Evolutionary conservation across 2,113 vertebrate species (phyloP).

Genomic region (Mormyrus iriodes): DNA sequence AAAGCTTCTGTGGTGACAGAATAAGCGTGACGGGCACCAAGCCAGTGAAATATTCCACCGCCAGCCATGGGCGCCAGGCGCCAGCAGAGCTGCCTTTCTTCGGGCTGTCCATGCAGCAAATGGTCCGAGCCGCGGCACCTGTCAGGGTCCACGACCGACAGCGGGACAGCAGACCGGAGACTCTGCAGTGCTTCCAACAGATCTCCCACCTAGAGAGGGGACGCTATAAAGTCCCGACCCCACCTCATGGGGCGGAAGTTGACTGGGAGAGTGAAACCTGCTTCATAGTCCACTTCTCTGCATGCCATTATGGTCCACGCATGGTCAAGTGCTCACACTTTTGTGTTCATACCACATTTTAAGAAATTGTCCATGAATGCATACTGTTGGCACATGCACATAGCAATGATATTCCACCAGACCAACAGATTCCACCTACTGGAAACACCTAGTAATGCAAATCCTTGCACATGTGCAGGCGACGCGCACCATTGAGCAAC

Average conservation of each 20-base stretch:
- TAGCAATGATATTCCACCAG: not conserved
- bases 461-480: not conserved
- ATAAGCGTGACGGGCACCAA: conserved; percentile 41
- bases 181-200: conserved; percentile 32
- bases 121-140: conserved; percentile 54
- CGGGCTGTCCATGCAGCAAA: conserved; percentile 37
- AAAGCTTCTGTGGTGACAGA: conserved; percentile 33
- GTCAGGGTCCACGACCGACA: conserved; percentile 41
- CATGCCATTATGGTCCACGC: not conserved
- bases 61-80: conserved; percentile 44
- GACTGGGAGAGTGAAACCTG: not conserved
- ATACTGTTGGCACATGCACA: not conserved
- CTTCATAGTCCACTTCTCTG: not conserved
- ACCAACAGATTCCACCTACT: not conserved
- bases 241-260: not conserved
- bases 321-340: not conserved
- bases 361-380: not conserved
- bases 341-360: not conserved
- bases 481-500: not conserved
- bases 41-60: conserved; percentile 58
- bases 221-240: not conserved
- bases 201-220: conserved; percentile 20
- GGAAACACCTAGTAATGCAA: not conserved
- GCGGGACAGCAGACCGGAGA: not conserved
- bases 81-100: conserved; percentile 57